Evolutionary conservation across 2,113 vertebrate genomes (phyloP), one percentile per base, ranked within the genome.

Genomic region (Hippocampus mohnikei): DNA sequence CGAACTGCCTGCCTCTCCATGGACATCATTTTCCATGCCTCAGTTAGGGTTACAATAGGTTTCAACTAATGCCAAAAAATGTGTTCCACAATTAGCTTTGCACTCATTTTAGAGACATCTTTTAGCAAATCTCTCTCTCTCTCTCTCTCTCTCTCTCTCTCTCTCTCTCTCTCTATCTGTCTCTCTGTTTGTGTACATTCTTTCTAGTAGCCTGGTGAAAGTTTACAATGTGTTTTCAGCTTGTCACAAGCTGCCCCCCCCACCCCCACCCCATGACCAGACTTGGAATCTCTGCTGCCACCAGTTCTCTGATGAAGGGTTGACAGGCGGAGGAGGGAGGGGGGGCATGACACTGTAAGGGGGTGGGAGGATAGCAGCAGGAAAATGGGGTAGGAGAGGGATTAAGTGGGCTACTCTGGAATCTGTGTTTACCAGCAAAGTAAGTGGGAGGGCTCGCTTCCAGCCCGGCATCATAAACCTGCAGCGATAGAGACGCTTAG

Each of bases 381-480:
- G 53, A 69, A 80, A 71, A 66, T 74, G 77, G 76, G 81, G 70
- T 13, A 5, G 55, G 55, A 13, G 55, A 3, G 10, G 23, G 55
- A 18, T 23, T 25, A 2, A 5, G 70, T 76, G 79, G 72, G 75
- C 81, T 84, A 23, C 81, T 75, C 69, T 83, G 77, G 82, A 87
- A 84, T 88, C 82, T 81, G 74, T 85, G 80, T 85, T 88, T 86
- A 75, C 82, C 83, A 76, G 33, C 64, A 79, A 46, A 76, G 76
- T 84, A 85, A 84, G 78, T 77, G 82, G 83, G 81, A 83, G 86
- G 81, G 82, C 61, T 76, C 79, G 58, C 72, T 71, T 78, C 67
- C 72, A 58, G 82, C 75, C 59, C 59, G 66, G 81, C 80, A 75
- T 84, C 85, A 79, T 86, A 87, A 88, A 86, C 74, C 70, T 75